Evolutionary conservation across 30 jellyfish, hydroid and myxozoan genomes (phyloP), one percentile per base, ranked within the genome.

Genomic region (Chrysaora quinquecirrha): DNA sequence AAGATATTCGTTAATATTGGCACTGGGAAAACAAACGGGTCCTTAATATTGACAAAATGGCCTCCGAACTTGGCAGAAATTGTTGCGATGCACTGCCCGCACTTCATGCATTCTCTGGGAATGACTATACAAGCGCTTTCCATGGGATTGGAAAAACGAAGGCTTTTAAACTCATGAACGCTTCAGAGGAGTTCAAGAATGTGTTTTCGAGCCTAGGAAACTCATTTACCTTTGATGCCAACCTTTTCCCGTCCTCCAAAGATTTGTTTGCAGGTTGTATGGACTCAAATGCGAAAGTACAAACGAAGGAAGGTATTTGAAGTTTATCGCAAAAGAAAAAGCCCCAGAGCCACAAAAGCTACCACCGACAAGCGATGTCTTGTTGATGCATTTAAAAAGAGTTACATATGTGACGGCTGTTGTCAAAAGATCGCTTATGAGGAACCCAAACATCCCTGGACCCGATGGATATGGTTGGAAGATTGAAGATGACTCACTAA

Each of bases 311-410:
- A 9, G 90, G 47, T 83, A 70, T 72, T 50, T 29, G 19, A 83
- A 83, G 69, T 73, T 84, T 35, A 1, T 72, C 0, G 16, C 72
- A 6, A 62, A 33, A 72, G 49, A 32, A 30, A 84, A 74, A 30
- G n/a, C 74, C 20, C 95, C 95, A 2, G 95, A 73, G 66, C 95
- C 95, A 2, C 84, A 74, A 27, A 30, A 67, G 84, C 85, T 72
- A 18, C 95, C 89, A 54, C 89, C 83, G 10, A 84, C 90, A 30
- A 30, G 33, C 10, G 95, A 75, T 66, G 90, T 56, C 20, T 64
- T 52, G 29, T 19, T 52, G 27, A 12, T 4, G 68, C 68, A 52
- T 52, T 52, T 12, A 2, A 52, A 52, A 74, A 56, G 84, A 10
- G 95, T 72, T 38, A 25, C 69, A 30, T 82, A 25, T 60, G 80